Base-by-base conservation (phyloP, 2,888 invertebrate genomes). In the Sericinus montela region DNA sequence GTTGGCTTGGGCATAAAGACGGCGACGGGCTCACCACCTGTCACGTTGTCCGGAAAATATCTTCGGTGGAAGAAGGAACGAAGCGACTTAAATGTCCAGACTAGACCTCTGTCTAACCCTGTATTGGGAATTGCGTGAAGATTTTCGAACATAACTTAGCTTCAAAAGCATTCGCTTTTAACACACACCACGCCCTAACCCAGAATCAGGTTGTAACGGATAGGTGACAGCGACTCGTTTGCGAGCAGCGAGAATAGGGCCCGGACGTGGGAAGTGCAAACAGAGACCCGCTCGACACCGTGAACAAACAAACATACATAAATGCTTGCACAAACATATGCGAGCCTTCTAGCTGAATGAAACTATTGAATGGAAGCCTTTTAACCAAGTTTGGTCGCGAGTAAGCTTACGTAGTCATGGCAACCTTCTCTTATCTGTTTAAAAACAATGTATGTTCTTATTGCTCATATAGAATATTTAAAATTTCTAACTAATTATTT, bases 191-290 rank as follows among this genome's bases (percentile, higher is more conserved):
- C 15, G 3, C 35, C 35, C 4, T 9, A 13, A 15, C 2, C 35
- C 35, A 14, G 14, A 35, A 9, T 35, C 35, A 15, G 14, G 14
- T 15, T 15, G 35, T 35, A 35, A 35, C 35, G 4, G 35, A 35
- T 35, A 35, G 25, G 25, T 6, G 14, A 35, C 9, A 15, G 8
- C 14, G 19, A 37, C 19, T 19, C 19, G 13, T 37, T 37, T 16
- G 15, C 10, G 16, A 16, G 19, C 37, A 19, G 19, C 1, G 37
- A 7, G 37, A 16, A 30, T n/a, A 9, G 37, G 68, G 60, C 63
- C 65, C 55, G 55, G 66, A 59, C 59, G 72, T 80, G 80, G 69
- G 79, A 80, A 78, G 65, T 52, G 67, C 67, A 79, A 79, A 80
- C 55, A 75, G 58, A 68, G 59, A 53, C 49, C 51, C 48, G 54